Evolutionary conservation across 2,797 vertebrate species (phyloP).

Genomic region (Otolemur crassicaudatus): DNA sequence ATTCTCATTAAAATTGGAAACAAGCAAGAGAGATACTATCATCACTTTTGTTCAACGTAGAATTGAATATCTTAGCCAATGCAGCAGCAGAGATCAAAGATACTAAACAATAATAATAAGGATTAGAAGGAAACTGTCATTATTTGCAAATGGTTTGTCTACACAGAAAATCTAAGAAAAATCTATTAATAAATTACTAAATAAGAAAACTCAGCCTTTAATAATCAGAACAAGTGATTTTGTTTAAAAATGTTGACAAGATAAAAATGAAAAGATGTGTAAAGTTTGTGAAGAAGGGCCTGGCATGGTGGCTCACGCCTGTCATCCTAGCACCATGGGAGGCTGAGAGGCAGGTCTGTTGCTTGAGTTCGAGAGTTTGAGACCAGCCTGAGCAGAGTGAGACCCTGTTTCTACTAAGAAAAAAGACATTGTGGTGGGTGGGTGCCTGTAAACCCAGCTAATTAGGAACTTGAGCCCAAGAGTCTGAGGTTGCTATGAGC

Average conservation of each 20-base stretch:
- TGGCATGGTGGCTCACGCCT: too few relatives aligned
- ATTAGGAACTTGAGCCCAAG: too few relatives aligned
- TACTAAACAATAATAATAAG: background rate
- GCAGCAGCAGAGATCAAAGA: background rate
- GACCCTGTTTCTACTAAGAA: too few relatives aligned
- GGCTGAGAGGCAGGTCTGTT: too few relatives aligned
- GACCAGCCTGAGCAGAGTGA: too few relatives aligned
- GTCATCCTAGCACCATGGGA: too few relatives aligned
- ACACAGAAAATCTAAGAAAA: background rate
- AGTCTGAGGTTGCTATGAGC: too few relatives aligned
- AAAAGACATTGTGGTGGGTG: too few relatives aligned
- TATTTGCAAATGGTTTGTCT: background rate
- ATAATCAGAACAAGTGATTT: too few relatives aligned
- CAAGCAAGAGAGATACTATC: background rate
- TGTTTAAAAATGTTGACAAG: background rate
- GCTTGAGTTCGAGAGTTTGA: too few relatives aligned
- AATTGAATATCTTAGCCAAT: background rate
- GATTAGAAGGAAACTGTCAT: background rate
- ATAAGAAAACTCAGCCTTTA: background rate
- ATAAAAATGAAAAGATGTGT: background rate
- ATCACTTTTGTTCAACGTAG: too few relatives aligned
- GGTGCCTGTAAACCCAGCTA: too few relatives aligned
- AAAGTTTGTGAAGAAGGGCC: background rate
- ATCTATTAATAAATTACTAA: background rate
- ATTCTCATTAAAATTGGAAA: background rate